Evolutionary conservation across 1,140 invertebrate genomes (phyloP), one percentile per base, ranked within the genome.

Genomic region (Scaptomyza pallida): DNA sequence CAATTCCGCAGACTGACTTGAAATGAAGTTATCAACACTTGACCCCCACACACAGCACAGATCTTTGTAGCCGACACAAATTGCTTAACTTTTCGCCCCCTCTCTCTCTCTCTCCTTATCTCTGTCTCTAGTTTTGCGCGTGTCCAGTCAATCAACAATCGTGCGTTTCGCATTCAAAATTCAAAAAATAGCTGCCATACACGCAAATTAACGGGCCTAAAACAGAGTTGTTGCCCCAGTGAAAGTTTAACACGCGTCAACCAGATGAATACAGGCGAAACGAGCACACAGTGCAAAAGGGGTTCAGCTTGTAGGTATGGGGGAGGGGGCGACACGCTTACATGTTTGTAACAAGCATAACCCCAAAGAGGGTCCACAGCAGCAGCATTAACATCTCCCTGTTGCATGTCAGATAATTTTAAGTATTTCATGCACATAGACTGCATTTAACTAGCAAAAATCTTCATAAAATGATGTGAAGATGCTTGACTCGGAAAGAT

Each of bases 21-120:
- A 86, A 81, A 86, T 86, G 64, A 88, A 86, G 82, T 69, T 86
- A 86, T 86, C 81, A 86, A 86, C 81, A 86, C 81, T 75, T 59
- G 48, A 64, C 17, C 44, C 60, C 33, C 4, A 2, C 21, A 2
- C 4, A 21, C 23, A 35, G 12, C 12, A n/a, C 0, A 3, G 2
- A n/a, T n/a, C n/a, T 45, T 26, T 15, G 12, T 5, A 35, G n/a
- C 51, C 50, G 51, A 21, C 30, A 19, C 45, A 67, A 52, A 68
- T 67, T 51, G 45, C 35, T 41, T 15, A 10, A 15, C 9, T 52
- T 16, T n/a, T 17, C 23, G 23, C 23, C 12, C 21, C 1, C 15
- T 12, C 30, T 21, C 3, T 12, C 33, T 10, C 16, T 8, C 33
- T 21, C 8, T n/a, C 35, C 10, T 17, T 15, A n/a, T 17, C 12